phyloP scores from a whole-genome alignment of 2,113 vertebrate species.

The Ivindomyrus marchei region DNA sequence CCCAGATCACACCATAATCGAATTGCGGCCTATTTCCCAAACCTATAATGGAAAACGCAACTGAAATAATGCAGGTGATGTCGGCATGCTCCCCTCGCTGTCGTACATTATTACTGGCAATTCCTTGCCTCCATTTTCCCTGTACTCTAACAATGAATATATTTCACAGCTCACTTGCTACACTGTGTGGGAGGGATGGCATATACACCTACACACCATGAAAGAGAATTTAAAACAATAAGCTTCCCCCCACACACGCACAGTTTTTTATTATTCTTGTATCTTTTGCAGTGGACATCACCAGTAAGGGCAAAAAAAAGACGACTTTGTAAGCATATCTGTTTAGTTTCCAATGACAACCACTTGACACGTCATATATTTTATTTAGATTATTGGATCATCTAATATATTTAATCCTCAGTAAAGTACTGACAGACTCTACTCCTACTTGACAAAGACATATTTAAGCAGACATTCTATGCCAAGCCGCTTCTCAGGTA shows the following conservation, averaged over 20 bases:
- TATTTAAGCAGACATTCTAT: neutral
- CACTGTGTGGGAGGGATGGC: constrained; percentile 75
- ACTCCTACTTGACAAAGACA: constrained; percentile 10
- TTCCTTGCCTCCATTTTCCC: constrained; percentile 75
- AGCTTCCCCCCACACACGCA: constrained; percentile 27
- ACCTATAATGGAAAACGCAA: constrained; percentile 82
- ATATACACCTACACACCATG: constrained; percentile 74
- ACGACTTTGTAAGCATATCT: constrained; percentile 46
- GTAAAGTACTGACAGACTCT: neutral
- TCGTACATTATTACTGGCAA: constrained; percentile 82
- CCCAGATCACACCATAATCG: constrained; percentile 80
- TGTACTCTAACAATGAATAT: constrained; percentile 84
- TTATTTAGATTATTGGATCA: neutral
- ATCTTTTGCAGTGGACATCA: constrained; percentile 40
- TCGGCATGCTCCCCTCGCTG: constrained; percentile 70
- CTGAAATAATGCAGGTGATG: constrained; percentile 81
- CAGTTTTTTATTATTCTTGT: constrained; percentile 43
- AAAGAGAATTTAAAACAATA: constrained; percentile 77
- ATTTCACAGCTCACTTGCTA: constrained; percentile 86
- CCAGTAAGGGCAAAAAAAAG: constrained; percentile 54
- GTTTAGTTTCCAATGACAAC: neutral
- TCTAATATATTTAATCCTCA: neutral
- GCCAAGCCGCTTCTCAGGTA: neutral
- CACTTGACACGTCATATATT: neutral
- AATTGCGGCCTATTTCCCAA: constrained; percentile 80